These are phyloP conservation scores for Schrankia costaestrigalis DNA, from an alignment of 2,888 invertebrate species.

Conservation along the genomic window DNA sequence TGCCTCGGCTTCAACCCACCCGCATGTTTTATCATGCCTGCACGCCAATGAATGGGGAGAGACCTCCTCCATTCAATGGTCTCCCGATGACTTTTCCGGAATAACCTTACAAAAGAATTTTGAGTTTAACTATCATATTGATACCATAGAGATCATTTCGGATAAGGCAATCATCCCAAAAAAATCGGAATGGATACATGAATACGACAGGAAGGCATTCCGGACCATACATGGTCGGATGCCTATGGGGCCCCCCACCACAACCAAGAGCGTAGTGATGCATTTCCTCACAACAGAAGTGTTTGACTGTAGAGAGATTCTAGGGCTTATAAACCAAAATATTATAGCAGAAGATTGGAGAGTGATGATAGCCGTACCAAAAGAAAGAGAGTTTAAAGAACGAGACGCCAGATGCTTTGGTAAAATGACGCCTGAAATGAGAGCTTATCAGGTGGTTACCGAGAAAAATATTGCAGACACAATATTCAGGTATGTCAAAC, in stretches of 20 bases:
- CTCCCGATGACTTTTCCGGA: not conserved
- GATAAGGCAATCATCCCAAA: not conserved
- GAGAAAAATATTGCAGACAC: constrained; percentile 2
- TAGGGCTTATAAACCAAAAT: not conserved
- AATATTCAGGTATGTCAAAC: constrained; percentile 1
- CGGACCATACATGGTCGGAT: not conserved
- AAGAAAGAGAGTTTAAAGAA: not conserved
- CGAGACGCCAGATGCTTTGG: not conserved
- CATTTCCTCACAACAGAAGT: not conserved
- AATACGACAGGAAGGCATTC: not conserved
- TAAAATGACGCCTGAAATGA: constrained; percentile 2
- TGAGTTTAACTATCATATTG: no score
- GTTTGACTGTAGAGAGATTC: not conserved
- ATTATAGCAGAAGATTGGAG: not conserved
- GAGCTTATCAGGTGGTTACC: constrained; percentile 3
- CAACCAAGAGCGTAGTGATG: not conserved
- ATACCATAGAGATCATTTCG: not conserved
- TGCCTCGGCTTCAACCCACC: not conserved
- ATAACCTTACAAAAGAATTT: not conserved
- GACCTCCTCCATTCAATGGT: not conserved
- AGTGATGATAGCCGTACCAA: not conserved
- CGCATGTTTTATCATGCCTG: not conserved
- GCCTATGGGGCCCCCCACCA: not conserved
- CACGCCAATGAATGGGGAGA: not conserved
- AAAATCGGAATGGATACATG: not conserved